phyloP scores from a whole-genome alignment of 2,797 vertebrate genomes.

The Pseudochromis fuscus region DNA sequence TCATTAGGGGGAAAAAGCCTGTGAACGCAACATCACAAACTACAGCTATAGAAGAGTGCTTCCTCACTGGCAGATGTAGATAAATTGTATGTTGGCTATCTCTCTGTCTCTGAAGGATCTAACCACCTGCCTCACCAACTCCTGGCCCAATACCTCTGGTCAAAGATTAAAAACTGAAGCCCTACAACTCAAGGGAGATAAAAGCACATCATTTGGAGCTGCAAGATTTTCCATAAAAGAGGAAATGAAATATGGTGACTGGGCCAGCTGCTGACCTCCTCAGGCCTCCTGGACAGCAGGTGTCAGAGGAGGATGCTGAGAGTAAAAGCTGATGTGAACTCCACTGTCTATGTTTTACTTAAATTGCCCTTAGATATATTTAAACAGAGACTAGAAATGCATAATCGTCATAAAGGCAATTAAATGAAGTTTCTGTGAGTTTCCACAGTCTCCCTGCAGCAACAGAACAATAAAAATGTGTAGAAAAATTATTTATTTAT shows the following conservation, averaged over 20 bases:
- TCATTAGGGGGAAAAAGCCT: constrained; percentile 71
- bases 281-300: constrained; percentile 59
- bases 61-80: constrained; percentile 36
- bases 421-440: not conserved
- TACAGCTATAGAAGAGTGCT: constrained; percentile 17
- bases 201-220: constrained; percentile 42
- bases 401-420: not conserved
- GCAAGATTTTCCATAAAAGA: constrained; percentile 49
- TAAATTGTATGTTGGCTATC: constrained; percentile 26
- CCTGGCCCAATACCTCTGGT: constrained; percentile 57
- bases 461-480: no score
- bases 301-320: constrained; percentile 29
- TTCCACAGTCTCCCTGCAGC: no score
- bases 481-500: no score
- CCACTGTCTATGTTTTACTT: constrained; percentile 10
- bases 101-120: constrained; percentile 29
- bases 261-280: constrained; percentile 70
- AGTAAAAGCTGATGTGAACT: constrained; percentile 38
- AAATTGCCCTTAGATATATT: constrained; percentile 1
- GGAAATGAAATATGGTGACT: constrained; percentile 39
- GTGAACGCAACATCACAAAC: constrained; percentile 38
- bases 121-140: constrained; percentile 46
- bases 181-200: constrained; percentile 27
- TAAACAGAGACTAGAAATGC: not conserved
- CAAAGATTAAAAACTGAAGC: constrained; percentile 66